Evolutionary conservation across 2,888 invertebrate genomes (phyloP).

Genomic region (Chalcosyrphus nemorum): DNA sequence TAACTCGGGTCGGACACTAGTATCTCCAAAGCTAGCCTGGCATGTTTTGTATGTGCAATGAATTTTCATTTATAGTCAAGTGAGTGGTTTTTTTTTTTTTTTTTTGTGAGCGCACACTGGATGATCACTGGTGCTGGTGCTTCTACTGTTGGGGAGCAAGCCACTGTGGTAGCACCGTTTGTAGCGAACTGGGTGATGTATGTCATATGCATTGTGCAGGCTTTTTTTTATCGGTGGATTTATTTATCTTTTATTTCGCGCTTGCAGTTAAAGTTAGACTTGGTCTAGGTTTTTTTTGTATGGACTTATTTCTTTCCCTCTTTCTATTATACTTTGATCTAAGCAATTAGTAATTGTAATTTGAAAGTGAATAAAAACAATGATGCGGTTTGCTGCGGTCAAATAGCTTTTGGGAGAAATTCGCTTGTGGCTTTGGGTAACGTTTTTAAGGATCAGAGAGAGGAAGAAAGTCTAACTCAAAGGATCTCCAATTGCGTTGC

Average conservation of each 20-base stretch:
- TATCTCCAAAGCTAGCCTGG: slow-evolving; percentile 32
- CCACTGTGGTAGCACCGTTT: slow-evolving; percentile 6
- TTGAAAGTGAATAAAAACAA: background rate
- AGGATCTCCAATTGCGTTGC: background rate
- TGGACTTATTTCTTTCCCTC: background rate
- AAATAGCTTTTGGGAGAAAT: background rate
- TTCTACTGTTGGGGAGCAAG: slow-evolving; percentile 1
- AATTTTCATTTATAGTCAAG: slow-evolving; percentile 53
- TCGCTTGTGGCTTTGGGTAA: background rate
- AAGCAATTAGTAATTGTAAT: slow-evolving; percentile 18
- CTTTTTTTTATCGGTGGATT: background rate
- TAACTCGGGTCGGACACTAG: slow-evolving; percentile 53
- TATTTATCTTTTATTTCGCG: background rate
- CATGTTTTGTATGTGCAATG: slow-evolving; percentile 47
- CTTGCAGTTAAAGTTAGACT: background rate
- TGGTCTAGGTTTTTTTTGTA: background rate
- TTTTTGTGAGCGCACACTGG: slow-evolving; percentile 46
- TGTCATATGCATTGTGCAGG: background rate
- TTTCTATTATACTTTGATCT: background rate
- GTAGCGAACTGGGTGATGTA: slow-evolving; percentile 26
- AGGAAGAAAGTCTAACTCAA: background rate
- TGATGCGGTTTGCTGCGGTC: background rate
- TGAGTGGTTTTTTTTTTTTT: too few species aligned
- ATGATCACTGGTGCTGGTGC: slow-evolving; percentile 6
- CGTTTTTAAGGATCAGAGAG: background rate